Evolutionary conservation across 2,113 vertebrate genomes (phyloP), one percentile per base, ranked within the genome.

Genomic region (Rhineura floridana): DNA sequence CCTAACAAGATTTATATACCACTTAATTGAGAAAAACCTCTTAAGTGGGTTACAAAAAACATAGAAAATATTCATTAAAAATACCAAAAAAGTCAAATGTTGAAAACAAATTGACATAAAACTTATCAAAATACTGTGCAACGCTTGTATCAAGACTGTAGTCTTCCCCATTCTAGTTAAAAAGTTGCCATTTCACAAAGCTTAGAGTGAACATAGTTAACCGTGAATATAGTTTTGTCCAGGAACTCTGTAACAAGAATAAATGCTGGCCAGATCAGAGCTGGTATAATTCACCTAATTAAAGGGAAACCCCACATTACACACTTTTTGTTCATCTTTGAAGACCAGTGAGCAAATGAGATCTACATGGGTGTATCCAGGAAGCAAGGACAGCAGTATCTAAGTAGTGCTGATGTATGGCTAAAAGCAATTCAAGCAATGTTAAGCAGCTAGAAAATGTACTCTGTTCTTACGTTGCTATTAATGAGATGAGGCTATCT

Each of bases 401-500:
- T 69, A 91, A 86, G 75, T 65, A 73, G 42, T 28, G 28, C 0
- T 42, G 77, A 39, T 23, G 39, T 89, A 55, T 78, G 59, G 81
- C 33, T 86, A 81, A 91, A 95, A 91, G 17, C 36, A 30, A 15
- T 70, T 93, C 84, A 93, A 92, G 78, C 0, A 0, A 52, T 75
- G 67, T 44, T 33, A 30, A 75, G 7, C 59, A 59, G 28, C 44
- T 86, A 84, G 59, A 89, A 88, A 77, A 42, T 39, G 88, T 82
- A 50, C 73, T 50, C 30, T 84, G 90, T 90, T 91, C 9, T n/a
- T 67, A 85, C 81, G 82, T 33, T 86, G 50, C 46, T 92, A 92
- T 78, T 92, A 88, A 79, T 52, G 48, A 92, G 84, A 48, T 85
- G 91, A 80, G 87, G 19, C 88, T 93, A 95, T 90, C 62, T 90